Conservation (phyloP, 1,140 invertebrate species). For the Cydia strobilella region DNA sequence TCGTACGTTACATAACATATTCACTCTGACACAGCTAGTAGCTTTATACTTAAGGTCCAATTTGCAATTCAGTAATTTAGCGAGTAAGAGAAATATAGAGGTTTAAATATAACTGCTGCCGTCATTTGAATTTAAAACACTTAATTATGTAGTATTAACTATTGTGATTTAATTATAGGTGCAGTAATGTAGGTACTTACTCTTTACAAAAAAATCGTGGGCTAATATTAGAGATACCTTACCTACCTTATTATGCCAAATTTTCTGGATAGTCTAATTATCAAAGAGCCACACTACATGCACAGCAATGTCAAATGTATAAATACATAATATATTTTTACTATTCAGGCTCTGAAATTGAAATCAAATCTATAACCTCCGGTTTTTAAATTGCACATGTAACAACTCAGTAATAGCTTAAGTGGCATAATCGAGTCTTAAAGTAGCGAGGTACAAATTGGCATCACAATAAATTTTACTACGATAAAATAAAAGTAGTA, state of each 20-base stretch:
- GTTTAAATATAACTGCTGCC: slow-evolving; percentile 46
- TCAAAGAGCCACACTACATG: too few species aligned
- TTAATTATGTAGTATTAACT: neutral
- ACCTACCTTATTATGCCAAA: too few species aligned
- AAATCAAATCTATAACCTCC: too few species aligned
- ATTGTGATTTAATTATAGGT: neutral
- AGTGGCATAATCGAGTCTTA: neutral
- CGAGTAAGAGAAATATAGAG: slow-evolving; percentile 46
- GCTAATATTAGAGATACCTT: too few species aligned
- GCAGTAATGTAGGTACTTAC: too few species aligned
- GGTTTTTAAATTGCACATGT: too few species aligned
- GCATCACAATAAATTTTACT: slow-evolving; percentile 16
- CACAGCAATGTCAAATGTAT: too few species aligned
- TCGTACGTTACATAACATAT: neutral
- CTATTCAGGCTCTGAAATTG: too few species aligned
- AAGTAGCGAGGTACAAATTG: slow-evolving; percentile 10
- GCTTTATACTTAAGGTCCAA: slow-evolving; percentile 37
- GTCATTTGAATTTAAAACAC: neutral
- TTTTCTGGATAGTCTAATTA: too few species aligned
- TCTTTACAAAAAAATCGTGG: too few species aligned
- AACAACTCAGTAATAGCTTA: too few species aligned
- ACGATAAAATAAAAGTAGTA: slow-evolving; percentile 22
- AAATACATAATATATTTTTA: too few species aligned
- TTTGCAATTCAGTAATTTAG: slow-evolving; percentile 56
- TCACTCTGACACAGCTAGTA: slow-evolving; percentile 21